phyloP scores from a whole-genome alignment of 2,797 vertebrate species.

The Hyperoplus immaculatus region DNA sequence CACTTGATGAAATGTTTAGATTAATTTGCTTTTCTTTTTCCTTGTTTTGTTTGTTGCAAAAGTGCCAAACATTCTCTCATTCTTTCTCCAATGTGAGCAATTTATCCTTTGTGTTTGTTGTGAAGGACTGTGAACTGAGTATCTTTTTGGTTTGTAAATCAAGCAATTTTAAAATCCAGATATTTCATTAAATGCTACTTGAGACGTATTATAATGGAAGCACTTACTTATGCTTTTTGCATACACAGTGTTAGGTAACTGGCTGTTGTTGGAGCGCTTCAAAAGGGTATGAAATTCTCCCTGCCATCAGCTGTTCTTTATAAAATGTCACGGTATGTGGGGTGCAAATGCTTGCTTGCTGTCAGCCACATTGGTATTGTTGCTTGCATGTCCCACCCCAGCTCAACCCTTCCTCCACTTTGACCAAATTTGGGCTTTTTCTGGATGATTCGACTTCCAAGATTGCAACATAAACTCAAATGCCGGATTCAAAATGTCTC shows the following conservation, averaged over 20 bases:
- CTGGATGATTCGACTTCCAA: constrained; percentile 1
- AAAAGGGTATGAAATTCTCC: constrained; percentile 19
- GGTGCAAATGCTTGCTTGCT: not conserved
- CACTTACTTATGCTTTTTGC: constrained; percentile 1
- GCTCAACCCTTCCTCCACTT: constrained; percentile 2
- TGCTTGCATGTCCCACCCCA: not conserved
- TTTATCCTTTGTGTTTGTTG: not conserved
- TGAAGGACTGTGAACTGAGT: not conserved
- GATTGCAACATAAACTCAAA: constrained; percentile 19
- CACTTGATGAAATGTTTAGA: constrained; percentile 59
- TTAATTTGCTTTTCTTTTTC: not conserved
- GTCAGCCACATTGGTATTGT: not conserved
- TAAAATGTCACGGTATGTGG: constrained; percentile 15
- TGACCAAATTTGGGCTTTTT: constrained; percentile 5
- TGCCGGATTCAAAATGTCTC: constrained; percentile 16
- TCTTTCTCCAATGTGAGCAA: not conserved
- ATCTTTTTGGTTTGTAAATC: not conserved
- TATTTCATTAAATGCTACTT: not conserved
- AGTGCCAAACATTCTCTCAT: not conserved
- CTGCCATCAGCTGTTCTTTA: constrained; percentile 24
- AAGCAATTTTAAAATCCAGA: too few species aligned
- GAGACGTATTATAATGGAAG: not conserved
- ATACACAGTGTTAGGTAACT: not conserved
- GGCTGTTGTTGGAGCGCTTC: constrained; percentile 8
- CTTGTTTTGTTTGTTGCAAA: not conserved